phyloP scores from a whole-genome alignment of 2,113 vertebrate genomes.

The Heterochromis multidens region DNA sequence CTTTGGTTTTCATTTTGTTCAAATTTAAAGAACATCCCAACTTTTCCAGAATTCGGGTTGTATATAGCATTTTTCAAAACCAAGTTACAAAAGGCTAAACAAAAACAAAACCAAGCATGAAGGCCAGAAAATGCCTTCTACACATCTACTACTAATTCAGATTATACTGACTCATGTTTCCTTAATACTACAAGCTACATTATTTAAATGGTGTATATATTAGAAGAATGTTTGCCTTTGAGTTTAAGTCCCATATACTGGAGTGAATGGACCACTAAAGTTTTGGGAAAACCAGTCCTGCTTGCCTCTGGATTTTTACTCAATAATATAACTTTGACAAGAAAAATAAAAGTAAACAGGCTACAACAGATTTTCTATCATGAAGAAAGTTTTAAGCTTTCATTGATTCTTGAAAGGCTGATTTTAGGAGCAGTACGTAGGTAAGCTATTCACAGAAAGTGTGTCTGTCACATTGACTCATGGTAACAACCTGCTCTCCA shows the following conservation, averaged over 20 bases:
- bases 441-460: constrained; percentile 6
- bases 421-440: background rate
- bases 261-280: fast-evolving
- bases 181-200: too few species aligned
- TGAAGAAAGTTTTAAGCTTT: background rate
- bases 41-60: too few species aligned
- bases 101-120: background rate
- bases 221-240: background rate
- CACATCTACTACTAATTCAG: background rate
- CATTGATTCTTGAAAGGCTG: background rate
- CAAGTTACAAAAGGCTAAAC: too few species aligned
- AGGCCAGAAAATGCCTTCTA: background rate
- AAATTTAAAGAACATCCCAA: too few species aligned
- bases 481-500: background rate
- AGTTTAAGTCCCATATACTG: background rate
- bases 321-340: background rate
- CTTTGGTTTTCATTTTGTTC: too few species aligned
- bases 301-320: background rate
- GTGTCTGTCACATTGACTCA: constrained; percentile 9
- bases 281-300: background rate
- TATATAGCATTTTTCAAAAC: background rate
- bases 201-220: too few species aligned
- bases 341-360: background rate
- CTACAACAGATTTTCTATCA: background rate
- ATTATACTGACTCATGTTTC: background rate